Base-by-base conservation (phyloP, 2,888 invertebrate genomes). In the Microplitis deprimator region DNA sequence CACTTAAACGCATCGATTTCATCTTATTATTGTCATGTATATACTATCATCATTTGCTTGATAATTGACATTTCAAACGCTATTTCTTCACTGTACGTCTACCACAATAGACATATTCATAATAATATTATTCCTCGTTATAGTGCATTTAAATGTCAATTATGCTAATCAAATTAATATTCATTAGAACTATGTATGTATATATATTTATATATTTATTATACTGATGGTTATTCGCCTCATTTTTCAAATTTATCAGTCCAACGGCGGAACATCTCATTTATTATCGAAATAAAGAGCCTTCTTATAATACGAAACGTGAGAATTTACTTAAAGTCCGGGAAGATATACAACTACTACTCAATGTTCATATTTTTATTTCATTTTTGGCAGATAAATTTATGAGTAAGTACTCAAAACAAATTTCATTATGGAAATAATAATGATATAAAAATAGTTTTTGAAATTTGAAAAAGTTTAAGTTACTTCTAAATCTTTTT, bases 111-210 rank as follows among this genome's bases (percentile, higher is more conserved):
- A 50, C 50, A 50, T 50, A 50, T 4, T 8, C 50, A 50, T 50
- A 50, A 50, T 50, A 50, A 50, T 50, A 50, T 13, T 13, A 50
- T 50, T 50, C 8, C 50, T 50, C 50, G 68, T 68, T 68, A 17
- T 41, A 68, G 41, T 40, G 39, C 68, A 41, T 68, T 67, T 67
- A 39, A 39, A 67, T 50, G 50, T 50, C 50, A 50, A 50, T 50
- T 50, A 50, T 13, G 50, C 6, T 50, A 10, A 50, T 50, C 3
- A 29, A 29, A 29, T 29, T 29, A 29, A 29, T 29, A 4, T 29
- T 17, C n/a, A 65, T 65, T 29, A 29, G n/a, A 65, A 17, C 65
- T 65, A 2, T 65, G 17, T 65, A 29, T 38, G 29, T 67, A 39
- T 38, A 38, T 13, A 38, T 39, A 67, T 67, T 6, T 61, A 29